These are phyloP conservation scores for Aythya baeri DNA, from an alignment of 2,113 vertebrate genomes.

Conservation along the genomic window DNA sequence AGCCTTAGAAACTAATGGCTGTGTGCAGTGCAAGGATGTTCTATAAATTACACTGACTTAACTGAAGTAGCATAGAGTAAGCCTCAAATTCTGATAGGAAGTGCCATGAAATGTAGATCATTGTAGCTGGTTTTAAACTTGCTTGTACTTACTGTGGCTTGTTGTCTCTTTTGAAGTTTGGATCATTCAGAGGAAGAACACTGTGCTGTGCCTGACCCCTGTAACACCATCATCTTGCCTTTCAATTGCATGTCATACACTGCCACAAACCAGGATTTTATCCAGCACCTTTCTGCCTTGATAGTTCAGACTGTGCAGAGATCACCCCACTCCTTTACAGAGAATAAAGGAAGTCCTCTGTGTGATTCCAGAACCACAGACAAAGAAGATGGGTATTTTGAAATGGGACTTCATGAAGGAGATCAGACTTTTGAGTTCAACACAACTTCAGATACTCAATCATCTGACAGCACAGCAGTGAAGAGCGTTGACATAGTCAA, in stretches of 20 bases:
- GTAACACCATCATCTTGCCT: conserved; percentile 81
- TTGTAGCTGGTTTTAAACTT: not conserved
- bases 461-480: conserved; percentile 36
- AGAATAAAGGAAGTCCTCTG: conserved; percentile 37
- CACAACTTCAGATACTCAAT: conserved; percentile 1
- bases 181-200: conserved; percentile 71
- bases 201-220: conserved; percentile 62
- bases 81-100: not conserved
- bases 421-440: conserved; percentile 74
- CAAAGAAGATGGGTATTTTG: conserved; percentile 91
- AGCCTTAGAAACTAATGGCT: not conserved
- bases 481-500: conserved; percentile 73
- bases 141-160: not conserved
- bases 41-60: not conserved
- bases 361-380: conserved; percentile 4
- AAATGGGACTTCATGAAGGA: conserved; percentile 89
- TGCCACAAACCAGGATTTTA: conserved; percentile 84
- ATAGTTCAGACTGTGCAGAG: conserved; percentile 77
- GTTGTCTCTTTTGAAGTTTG: conserved; percentile 56
- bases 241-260: conserved; percentile 84
- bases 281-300: conserved; percentile 81
- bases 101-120: not conserved
- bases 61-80: not conserved
- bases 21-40: not conserved
- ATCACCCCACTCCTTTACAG: conserved; percentile 51